Evolutionary conservation across 2,888 invertebrate species (phyloP), one percentile per base, ranked within the genome.

Genomic region (Tipula unca): DNA sequence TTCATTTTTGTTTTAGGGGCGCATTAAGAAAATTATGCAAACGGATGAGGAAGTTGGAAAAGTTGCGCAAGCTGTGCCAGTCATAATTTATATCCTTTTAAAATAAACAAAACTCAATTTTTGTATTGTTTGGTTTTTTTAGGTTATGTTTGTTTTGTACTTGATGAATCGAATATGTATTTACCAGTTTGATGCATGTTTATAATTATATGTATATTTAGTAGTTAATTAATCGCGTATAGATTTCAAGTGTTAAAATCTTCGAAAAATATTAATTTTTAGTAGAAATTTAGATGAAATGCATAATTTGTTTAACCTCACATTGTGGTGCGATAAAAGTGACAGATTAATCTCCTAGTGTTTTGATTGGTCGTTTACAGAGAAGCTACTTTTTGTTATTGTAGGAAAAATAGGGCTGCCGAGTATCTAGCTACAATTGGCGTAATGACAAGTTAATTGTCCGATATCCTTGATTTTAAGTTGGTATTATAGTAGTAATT

Each of bases 21-120:
- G 99, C 89, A 99, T 99, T 89, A 99, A 99, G 93, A 99, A 99
- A 93, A 99, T 99, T 88, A 99, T 99, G 99, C 99, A 99, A 92
- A 98, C 97, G 88, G 99, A 99, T 91, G 99, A 99, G 91, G 99
- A 99, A 92, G 98, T 99, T 89, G 99, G 99, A 88, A 98, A 99
- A 94, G 99, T 99, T 87, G 99, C 99, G 87, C 98, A 99, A 91
- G 98, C 99, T 86, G 99, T 99, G 89, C 99, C 99, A 88, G 96
- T 99, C 89, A 98, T 99, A 91, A 99, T 99, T 91, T 98, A 96
- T 96, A 96, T 97, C 97, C 96, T 97, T 97, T 95, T 93, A 87
- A 85, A 83, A n/a, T 32, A 29, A 42, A 8, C 20, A 25, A 69
- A 54, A 17, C 8, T 39, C 42, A 14, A 84, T 39, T 84, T 84